Conservation (phyloP, 2,888 invertebrate species). For the Pseudoips prasinana region DNA sequence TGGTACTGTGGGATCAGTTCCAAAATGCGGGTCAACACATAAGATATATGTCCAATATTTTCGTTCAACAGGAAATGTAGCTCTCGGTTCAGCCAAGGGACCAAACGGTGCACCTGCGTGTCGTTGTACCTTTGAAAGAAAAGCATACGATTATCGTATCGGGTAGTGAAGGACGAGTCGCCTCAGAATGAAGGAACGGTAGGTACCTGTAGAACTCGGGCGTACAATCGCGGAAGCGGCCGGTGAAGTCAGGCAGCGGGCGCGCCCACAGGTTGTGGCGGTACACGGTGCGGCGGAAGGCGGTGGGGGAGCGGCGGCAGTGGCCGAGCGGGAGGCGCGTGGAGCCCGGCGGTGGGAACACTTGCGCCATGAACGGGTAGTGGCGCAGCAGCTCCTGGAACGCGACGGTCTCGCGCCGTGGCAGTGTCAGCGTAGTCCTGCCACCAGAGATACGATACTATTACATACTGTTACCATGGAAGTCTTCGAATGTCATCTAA, state of each 20-base stretch:
- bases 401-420: slow-evolving; percentile 82
- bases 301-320: slow-evolving; percentile 61
- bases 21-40: slow-evolving; percentile 86
- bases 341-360: slow-evolving; percentile 35
- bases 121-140: slow-evolving; percentile 86
- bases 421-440: slow-evolving; percentile 87
- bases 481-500: too few relatives aligned
- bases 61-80: slow-evolving; percentile 88
- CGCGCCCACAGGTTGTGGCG: slow-evolving; percentile 88
- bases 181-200: neutral
- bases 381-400: slow-evolving; percentile 82
- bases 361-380: slow-evolving; percentile 61
- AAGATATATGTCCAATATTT: slow-evolving; percentile 83
- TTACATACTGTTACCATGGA: neutral
- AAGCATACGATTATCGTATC: too few relatives aligned
- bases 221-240: slow-evolving; percentile 87
- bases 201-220: slow-evolving; percentile 88
- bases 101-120: slow-evolving; percentile 89
- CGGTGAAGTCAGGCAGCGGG: slow-evolving; percentile 86
- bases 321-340: slow-evolving; percentile 35
- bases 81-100: slow-evolving; percentile 95
- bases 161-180: neutral
- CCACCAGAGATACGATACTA: slow-evolving; percentile 2
- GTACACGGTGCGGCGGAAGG: slow-evolving; percentile 88
- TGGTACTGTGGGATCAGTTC: slow-evolving; percentile 86